Evolutionary conservation across 2,113 vertebrate genomes (phyloP), one percentile per base, ranked within the genome.

Genomic region (Fregata magnificens): DNA sequence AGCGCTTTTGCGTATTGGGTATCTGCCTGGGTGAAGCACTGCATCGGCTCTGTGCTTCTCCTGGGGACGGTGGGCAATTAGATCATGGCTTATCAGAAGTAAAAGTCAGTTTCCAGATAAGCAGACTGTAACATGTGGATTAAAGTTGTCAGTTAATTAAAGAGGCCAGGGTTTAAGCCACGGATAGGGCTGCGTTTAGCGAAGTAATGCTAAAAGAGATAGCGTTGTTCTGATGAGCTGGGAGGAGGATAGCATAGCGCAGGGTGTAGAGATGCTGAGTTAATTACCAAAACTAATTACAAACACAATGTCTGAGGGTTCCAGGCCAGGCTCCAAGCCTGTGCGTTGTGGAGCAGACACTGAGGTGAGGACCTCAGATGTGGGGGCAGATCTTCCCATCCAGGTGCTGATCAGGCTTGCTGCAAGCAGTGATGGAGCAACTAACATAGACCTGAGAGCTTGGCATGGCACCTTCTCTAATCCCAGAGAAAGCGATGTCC

Each of bases 211-310:
- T 66, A 12, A 70, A 82, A 70, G 71, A 65, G 40, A 67, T 34
- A 92, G 50, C 0, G 2, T 70, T 22, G 5, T 81, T 85, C 83
- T 73, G 31, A 74, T 28, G 26, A 63, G 56, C n/a, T 1, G 1
- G 9, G 6, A 72, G 50, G 21, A 59, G 38, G 34, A 55, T 7
- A 38, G 42, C 1, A 0, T 11, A 74, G 36, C 14, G 2, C 25
- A 53, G 71, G 16, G 42, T 87, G 62, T 50, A 85, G 72, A 74
- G 62, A 45, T 73, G 93, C 29, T 82, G 66, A 14, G 18, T 89
- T 91, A 88, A 93, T 76, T 91, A 86, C 49, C 55, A 81, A 82
- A 96, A 88, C 31, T 82, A 88, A 90, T 85, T 90, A 62, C 47
- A 88, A 67, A 16, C 2, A 2, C 50, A 9, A 4, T 9, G 8